These are phyloP conservation scores for Gallinago paraguaiae DNA, from an alignment of 2,113 vertebrate genomes.

Conservation along the genomic window DNA sequence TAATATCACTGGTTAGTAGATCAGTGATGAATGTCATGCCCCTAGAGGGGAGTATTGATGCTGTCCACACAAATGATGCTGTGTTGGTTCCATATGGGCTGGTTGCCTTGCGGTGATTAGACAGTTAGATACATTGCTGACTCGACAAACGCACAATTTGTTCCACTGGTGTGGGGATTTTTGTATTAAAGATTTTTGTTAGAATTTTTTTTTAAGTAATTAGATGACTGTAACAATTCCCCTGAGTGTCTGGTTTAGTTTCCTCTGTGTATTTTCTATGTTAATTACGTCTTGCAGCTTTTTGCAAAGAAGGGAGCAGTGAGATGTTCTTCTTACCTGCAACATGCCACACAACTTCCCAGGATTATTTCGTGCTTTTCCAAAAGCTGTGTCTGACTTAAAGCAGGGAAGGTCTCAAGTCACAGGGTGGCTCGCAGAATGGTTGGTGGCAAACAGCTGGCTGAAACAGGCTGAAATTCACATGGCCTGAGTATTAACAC, in stretches of 20 bases:
- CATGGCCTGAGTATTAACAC: too few relatives aligned
- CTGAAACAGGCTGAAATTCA: neutral
- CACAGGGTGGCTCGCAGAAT: neutral
- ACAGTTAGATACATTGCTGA: neutral
- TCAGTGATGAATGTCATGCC: neutral
- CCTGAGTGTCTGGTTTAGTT: conserved; percentile 17
- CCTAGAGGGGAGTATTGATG: neutral
- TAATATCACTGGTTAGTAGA: neutral
- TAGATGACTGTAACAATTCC: neutral
- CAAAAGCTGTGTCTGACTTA: neutral
- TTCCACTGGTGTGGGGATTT: neutral
- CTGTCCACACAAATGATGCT: too few relatives aligned
- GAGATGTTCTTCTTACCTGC: neutral
- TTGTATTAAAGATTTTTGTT: neutral
- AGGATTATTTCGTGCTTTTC: neutral
- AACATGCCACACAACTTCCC: neutral
- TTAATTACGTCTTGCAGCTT: neutral
- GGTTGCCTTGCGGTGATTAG: neutral
- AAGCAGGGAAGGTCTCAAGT: neutral
- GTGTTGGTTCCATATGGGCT: neutral
- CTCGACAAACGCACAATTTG: neutral
- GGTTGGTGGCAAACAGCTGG: neutral
- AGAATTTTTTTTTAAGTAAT: neutral
- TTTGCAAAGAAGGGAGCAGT: neutral
- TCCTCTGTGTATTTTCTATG: neutral